Percentiles rank a stretch among this genome's conserved stretches.
Evolutionary conservation across 2,113 vertebrate species (phyloP).

Genomic region (Macquaria australasica): DNA sequence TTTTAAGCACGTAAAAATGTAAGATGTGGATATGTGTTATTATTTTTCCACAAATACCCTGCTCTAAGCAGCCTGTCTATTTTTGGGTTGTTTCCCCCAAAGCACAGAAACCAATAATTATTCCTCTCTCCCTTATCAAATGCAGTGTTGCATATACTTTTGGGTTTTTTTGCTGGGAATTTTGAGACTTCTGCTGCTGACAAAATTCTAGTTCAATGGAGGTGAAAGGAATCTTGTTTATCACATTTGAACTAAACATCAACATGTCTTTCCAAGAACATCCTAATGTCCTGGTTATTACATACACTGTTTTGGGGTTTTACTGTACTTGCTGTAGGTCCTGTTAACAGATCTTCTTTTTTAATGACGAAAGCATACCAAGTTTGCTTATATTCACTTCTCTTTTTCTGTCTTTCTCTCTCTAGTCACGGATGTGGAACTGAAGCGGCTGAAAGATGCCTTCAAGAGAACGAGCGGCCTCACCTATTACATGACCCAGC

Average conservation of each 20-base stretch:
- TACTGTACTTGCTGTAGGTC: background rate
- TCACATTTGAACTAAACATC: background rate
- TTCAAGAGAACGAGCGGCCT: constrained; percentile 98
- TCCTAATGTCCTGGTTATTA: too few relatives aligned
- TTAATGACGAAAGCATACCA: background rate
- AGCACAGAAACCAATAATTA: background rate
- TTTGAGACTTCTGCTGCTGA: background rate
- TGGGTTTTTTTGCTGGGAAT: background rate
- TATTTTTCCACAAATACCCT: background rate
- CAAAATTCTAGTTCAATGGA: background rate
- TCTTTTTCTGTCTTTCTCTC: background rate
- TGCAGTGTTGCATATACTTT: background rate
- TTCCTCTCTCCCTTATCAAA: background rate
- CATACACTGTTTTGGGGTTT: background rate
- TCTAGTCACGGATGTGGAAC: constrained; percentile 95
- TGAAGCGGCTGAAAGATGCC: constrained; percentile 98
- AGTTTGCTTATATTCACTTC: background rate
- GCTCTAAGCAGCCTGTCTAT: background rate
- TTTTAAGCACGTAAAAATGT: background rate
- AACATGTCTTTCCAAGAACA: background rate
- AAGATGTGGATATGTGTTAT: background rate
- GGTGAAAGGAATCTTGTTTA: background rate
- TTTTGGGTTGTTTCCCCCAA: background rate
- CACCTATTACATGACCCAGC: constrained; percentile 97
- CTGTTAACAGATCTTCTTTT: background rate